These are phyloP conservation scores for Passer montanus DNA, from an alignment of 2,113 vertebrate genomes.

Conservation along the genomic window DNA sequence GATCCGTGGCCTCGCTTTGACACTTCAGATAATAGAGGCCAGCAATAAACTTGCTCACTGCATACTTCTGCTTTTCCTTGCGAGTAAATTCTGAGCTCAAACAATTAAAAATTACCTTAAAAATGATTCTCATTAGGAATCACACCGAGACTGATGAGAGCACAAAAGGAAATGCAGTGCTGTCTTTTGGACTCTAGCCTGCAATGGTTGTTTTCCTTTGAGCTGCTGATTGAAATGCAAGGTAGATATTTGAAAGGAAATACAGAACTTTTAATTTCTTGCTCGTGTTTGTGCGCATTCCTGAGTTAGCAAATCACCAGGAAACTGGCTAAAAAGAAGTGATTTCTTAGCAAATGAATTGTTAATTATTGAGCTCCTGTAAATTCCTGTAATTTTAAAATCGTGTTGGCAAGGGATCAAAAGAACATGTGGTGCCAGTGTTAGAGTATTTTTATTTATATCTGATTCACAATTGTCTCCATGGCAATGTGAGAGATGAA, in stretches of 20 bases:
- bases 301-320: conserved; percentile 27
- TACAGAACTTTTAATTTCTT: conserved; percentile 4
- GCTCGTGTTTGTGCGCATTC: background rate
- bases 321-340: background rate
- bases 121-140: background rate
- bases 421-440: conserved; percentile 73
- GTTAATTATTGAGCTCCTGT: conserved; percentile 38
- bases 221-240: background rate
- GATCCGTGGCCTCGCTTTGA: background rate
- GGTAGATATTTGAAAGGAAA: background rate
- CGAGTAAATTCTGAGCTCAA: background rate
- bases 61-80: background rate
- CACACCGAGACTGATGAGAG: background rate
- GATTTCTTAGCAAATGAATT: conserved; percentile 2
- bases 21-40: background rate
- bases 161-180: background rate
- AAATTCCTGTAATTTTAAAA: conserved; percentile 55
- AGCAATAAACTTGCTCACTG: background rate
- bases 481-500: conserved; percentile 72
- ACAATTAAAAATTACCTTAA: background rate
- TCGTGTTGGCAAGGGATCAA: conserved; percentile 42
- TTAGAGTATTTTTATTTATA: conserved; percentile 80
- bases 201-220: background rate
- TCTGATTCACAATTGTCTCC: conserved; percentile 77
- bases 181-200: background rate